phyloP scores from a whole-genome alignment of 2,888 invertebrate genomes.

The Hybos culiciformis region DNA sequence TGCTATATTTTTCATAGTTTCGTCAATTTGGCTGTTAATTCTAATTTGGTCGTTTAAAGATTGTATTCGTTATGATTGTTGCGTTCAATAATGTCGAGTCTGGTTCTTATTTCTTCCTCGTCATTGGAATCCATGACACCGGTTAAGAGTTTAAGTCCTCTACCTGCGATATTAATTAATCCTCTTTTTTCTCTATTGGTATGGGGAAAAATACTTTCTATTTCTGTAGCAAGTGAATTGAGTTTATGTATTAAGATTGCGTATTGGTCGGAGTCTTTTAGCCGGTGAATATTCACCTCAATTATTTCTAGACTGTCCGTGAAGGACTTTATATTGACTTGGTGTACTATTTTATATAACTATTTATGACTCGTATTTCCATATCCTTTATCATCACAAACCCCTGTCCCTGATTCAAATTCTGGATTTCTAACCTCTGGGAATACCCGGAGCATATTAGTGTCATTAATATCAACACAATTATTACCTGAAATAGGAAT shows the following conservation, averaged over 20 bases:
- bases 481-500: too few relatives aligned
- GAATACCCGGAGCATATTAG: too few relatives aligned
- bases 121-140: conserved; percentile 1
- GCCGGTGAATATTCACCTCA: conserved; percentile 3
- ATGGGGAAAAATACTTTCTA: background rate
- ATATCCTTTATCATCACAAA: conserved; percentile 3
- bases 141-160: conserved; percentile 4
- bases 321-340: conserved; percentile 1
- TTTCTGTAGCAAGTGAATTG: background rate
- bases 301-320: conserved; percentile 3
- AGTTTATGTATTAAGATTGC: conserved; percentile 1
- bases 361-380: background rate
- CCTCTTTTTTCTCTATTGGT: too few relatives aligned
- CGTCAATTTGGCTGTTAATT: conserved; percentile 4
- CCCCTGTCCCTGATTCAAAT: conserved; percentile 2
- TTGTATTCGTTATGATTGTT: conserved; percentile 5
- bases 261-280: conserved; percentile 3
- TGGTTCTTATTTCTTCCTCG: conserved; percentile 2
- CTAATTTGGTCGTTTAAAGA: conserved; percentile 3
- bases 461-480: too few relatives aligned
- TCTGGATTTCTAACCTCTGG: conserved; percentile 3
- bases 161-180: conserved; percentile 5
- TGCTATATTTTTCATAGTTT: conserved; percentile 6
- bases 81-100: conserved; percentile 2
- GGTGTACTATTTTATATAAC: conserved; percentile 5